Evolutionary conservation across 2,797 vertebrate species (phyloP).

Genomic region (Typhlichthys eigenmanni): DNA sequence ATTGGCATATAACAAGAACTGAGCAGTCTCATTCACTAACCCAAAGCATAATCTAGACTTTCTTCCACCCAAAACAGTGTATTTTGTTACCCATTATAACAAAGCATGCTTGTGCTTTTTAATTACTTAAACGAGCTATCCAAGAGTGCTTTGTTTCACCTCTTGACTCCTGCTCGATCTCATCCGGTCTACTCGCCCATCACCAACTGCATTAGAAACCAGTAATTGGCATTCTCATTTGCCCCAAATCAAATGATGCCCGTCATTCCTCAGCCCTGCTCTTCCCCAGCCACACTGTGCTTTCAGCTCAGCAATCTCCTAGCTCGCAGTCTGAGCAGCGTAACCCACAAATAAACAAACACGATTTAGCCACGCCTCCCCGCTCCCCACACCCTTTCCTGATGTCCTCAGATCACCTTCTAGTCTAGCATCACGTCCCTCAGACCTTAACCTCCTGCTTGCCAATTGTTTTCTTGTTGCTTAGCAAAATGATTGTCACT

Average conservation of each 20-base stretch:
- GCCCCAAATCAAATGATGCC: constrained; percentile 14
- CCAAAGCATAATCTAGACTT: too few relatives aligned
- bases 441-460: constrained; percentile 58
- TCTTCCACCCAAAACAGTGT: not conserved
- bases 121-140: not conserved
- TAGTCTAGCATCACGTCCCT: constrained; percentile 45
- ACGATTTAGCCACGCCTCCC: constrained; percentile 17
- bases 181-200: constrained; percentile 34
- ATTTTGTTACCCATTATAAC: constrained; percentile 12
- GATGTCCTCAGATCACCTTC: constrained; percentile 41
- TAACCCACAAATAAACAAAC: constrained; percentile 30
- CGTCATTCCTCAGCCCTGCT: constrained; percentile 15
- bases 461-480: constrained; percentile 46
- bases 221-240: not conserved
- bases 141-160: constrained; percentile 13
- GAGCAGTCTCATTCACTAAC: too few relatives aligned
- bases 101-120: constrained; percentile 19
- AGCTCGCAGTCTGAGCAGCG: constrained; percentile 29
- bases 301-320: constrained; percentile 23
- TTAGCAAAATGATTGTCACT: constrained; percentile 45
- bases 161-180: constrained; percentile 41
- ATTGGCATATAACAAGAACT: too few relatives aligned
- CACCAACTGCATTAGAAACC: constrained; percentile 37
- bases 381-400: constrained; percentile 18
- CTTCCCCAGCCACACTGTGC: constrained; percentile 5